A percentile compares a stretch with the other conserved stretches of the same genome.
Evolutionary conservation across 2,113 vertebrate genomes (phyloP).

Genomic region (Gobio gobio): DNA sequence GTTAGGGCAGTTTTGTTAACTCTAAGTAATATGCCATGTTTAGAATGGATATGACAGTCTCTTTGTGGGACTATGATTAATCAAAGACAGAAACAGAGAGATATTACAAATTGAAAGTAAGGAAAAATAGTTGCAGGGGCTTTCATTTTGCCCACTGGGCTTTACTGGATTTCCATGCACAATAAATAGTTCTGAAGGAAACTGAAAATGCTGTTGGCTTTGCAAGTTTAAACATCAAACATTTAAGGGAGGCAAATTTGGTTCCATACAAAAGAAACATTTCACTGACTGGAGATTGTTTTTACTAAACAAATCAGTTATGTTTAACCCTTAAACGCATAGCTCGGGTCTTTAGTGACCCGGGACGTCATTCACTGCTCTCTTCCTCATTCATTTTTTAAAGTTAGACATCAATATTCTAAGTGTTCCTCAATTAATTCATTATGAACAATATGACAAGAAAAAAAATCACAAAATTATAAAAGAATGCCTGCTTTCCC

Average conservation of each 20-base stretch:
- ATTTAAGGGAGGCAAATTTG: background rate
- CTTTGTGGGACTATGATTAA: background rate
- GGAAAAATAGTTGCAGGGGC: background rate
- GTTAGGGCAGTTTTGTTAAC: background rate
- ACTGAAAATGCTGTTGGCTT: background rate
- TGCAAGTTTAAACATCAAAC: background rate
- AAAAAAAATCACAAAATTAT: too few relatives aligned
- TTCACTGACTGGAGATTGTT: background rate
- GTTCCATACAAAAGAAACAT: background rate
- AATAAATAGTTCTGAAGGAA: background rate
- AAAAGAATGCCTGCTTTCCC: too few relatives aligned
- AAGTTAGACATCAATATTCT: too few relatives aligned
- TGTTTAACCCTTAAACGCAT: background rate
- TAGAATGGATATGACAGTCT: background rate
- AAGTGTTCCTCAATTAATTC: too few relatives aligned
- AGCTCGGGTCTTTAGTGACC: too few relatives aligned
- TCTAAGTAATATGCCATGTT: background rate
- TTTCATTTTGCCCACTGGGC: background rate
- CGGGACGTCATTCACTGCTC: too few relatives aligned
- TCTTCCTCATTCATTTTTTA: too few relatives aligned
- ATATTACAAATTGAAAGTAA: background rate
- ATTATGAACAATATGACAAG: too few relatives aligned
- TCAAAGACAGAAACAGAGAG: background rate
- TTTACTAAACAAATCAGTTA: background rate
- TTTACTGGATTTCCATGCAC: background rate